Base-by-base conservation (phyloP, 2,797 vertebrate genomes). In the Tokudaia tokunoshimensis region DNA sequence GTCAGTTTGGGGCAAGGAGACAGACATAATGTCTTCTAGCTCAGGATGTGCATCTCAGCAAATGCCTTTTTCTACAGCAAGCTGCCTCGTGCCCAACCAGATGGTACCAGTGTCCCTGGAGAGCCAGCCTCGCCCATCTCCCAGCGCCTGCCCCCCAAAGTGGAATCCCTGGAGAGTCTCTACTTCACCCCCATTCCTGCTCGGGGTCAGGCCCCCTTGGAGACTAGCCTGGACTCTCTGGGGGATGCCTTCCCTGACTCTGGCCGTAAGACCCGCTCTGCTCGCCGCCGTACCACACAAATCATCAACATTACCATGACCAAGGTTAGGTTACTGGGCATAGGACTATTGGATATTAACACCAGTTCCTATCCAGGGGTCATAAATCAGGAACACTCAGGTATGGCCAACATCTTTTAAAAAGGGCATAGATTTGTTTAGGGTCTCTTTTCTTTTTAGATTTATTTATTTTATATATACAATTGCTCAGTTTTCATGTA, bases 261-360 rank as follows among this genome's bases (percentile, higher is more conserved):
- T 0, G 95, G 98, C 13, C 97, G 95, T 86, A 99, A 98, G 96
- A 99, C 99, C 0, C 99, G 98, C 26, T 98, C 99, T 0, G 99
- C 99, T 0, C 99, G 99, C 19, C 99, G 99, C 65, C 98, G 99
- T 75, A 99, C 99, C 88, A 99, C 99, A 0, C 99, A 99, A 95
- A 99, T 99, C 98, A 99, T 99, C 98, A 99, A 99, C 98, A 99
- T 99, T 98, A 99, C 99, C 70, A 97, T 99, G 99, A 99, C 98
- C 11, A 99, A 99, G 98, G 99, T 99, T 98, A 94, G 97, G 93
- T n/a, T 89, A 29, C n/a, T 92, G 74, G 85, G 83, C 2, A 0
- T 11, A 37, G 47, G 91, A 72, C 81, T 91, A 3, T 1, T 86
- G 74, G 85, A 6, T 37, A 15, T 44, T 61, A 67, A 19, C 0